These are phyloP conservation scores for Halcyon chelicuti DNA, from an alignment of 2,797 vertebrate genomes.

Conservation along the genomic window DNA sequence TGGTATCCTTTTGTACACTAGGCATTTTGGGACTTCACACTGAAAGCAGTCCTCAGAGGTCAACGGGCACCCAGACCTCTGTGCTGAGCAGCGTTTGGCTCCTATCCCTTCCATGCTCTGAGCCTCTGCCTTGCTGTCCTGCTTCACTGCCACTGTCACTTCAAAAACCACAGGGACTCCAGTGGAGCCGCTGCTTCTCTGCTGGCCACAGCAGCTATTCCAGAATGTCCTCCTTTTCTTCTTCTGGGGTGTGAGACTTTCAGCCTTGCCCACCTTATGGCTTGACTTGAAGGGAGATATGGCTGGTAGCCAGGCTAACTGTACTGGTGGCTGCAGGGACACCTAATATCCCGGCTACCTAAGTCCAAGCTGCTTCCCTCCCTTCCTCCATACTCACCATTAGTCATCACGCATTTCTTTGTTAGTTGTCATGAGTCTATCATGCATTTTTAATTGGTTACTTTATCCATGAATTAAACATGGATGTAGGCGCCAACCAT, in stretches of 20 bases:
- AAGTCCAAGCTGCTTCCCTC: neutral
- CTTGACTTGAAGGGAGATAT: neutral
- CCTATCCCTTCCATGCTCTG: neutral
- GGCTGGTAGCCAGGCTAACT: fast-evolving
- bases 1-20: too few species aligned
- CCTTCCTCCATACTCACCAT: neutral
- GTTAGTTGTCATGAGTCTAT: neutral
- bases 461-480: constrained; percentile 50
- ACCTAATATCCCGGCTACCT: neutral
- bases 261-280: neutral
- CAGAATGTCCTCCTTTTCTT: neutral
- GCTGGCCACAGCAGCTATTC: neutral
- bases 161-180: neutral
- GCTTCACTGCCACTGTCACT: neutral
- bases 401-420: neutral
- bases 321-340: neutral
- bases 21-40: neutral
- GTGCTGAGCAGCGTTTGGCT: neutral
- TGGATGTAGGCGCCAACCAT: neutral
- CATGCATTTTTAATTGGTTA: constrained; percentile 53
- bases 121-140: neutral
- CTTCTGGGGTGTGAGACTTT: fast-evolving
- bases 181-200: neutral
- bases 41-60: neutral
- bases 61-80: neutral